Evolutionary conservation across 2,113 vertebrate species (phyloP).

Genomic region (Crypturellus undulatus): DNA sequence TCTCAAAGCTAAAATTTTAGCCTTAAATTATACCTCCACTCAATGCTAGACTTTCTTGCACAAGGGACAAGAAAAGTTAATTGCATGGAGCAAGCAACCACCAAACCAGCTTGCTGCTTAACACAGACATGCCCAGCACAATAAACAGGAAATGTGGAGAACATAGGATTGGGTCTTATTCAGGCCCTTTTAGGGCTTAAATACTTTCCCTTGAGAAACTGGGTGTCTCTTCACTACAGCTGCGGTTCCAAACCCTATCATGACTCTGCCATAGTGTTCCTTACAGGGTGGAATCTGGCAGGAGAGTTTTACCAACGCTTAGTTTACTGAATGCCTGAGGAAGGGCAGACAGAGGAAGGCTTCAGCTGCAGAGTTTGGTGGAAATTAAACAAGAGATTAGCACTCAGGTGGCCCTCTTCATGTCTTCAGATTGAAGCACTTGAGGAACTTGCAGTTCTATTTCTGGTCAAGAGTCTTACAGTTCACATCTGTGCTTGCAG

Average conservation of each 20-base stretch:
- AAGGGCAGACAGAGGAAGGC: neutral
- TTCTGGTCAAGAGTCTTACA: neutral
- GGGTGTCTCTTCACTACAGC: neutral
- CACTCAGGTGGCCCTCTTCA: neutral
- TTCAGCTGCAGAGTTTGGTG: neutral
- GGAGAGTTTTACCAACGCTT: neutral
- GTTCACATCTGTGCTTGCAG: neutral
- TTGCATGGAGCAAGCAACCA: neutral
- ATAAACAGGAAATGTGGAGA: neutral
- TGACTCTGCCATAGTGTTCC: accelerated
- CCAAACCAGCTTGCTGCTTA: neutral
- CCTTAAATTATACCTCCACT: neutral
- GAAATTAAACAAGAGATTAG: neutral
- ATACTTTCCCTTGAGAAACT: neutral
- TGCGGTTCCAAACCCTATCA: neutral
- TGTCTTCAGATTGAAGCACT: neutral
- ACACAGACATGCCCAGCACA: neutral
- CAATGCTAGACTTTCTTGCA: neutral
- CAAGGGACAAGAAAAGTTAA: neutral
- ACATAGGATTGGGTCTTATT: neutral
- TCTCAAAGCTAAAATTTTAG: neutral
- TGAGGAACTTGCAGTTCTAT: neutral
- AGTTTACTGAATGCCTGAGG: neutral
- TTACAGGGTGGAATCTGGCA: neutral
- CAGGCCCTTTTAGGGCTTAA: neutral